Percentiles rank a stretch among this genome's conserved stretches.
phyloP scores from a whole-genome alignment of 1,140 invertebrate species.

The Philotrypesis tridentata region DNA sequence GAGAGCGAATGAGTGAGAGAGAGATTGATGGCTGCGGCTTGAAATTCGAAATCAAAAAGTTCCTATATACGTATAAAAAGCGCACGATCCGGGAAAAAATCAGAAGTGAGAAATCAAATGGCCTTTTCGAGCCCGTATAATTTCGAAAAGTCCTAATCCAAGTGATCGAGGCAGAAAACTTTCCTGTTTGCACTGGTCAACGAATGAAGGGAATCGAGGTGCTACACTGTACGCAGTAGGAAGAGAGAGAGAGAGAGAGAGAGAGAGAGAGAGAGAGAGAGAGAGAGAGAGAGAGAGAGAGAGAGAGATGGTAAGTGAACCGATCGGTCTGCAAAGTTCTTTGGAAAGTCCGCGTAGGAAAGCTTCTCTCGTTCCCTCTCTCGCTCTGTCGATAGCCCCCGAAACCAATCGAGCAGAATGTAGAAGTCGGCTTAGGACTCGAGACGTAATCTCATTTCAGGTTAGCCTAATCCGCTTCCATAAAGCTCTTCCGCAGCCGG shows the following conservation, averaged over 20 bases:
- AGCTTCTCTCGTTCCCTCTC: slow-evolving; percentile 23
- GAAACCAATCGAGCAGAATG: slow-evolving; percentile 57
- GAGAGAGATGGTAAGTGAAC: slow-evolving; percentile 26
- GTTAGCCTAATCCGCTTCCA: slow-evolving; percentile 55
- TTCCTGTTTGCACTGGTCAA: slow-evolving; percentile 15
- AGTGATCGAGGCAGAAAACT: slow-evolving; percentile 19
- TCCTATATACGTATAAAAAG: not conserved
- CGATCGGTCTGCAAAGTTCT: slow-evolving; percentile 44
- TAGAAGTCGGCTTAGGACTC: slow-evolving; percentile 55
- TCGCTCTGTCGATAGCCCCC: slow-evolving; percentile 46
- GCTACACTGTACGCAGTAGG: not conserved
- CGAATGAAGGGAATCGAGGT: slow-evolving; percentile 14
- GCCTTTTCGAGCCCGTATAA: slow-evolving; percentile 1
- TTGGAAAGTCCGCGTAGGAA: slow-evolving; percentile 19
- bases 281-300: slow-evolving; percentile 13
- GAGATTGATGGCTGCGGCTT: not conserved
- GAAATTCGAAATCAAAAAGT: not conserved
- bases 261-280: slow-evolving; percentile 14
- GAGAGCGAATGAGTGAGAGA: too few species aligned
- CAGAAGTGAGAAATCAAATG: not conserved
- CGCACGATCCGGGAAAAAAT: not conserved
- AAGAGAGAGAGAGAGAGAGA: slow-evolving; percentile 4
- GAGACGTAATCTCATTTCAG: slow-evolving; percentile 58
- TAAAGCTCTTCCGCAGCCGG: slow-evolving; percentile 49
- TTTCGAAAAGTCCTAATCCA: slow-evolving; percentile 21